Evolutionary conservation across 53 echinoderm and acorn worm species (phyloP).

Genomic region (Luidia sarsii): DNA sequence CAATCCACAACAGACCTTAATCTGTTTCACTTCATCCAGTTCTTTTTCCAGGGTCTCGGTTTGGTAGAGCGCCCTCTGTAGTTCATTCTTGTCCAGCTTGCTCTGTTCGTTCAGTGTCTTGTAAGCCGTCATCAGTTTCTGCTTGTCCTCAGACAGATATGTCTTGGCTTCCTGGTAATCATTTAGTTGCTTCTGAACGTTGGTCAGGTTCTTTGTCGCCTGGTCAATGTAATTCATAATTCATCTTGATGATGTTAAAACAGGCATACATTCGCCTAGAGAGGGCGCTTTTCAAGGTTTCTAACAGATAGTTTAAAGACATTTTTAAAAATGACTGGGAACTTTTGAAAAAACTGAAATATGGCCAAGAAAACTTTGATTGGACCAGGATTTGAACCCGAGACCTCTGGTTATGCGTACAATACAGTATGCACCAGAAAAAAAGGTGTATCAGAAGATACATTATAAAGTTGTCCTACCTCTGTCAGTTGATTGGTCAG

Average conservation of each 20-base stretch:
- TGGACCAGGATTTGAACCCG: too few relatives aligned
- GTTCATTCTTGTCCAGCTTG: constrained; percentile 23
- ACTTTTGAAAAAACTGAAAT: too few relatives aligned
- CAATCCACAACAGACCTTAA: constrained; percentile 3
- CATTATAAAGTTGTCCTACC: constrained; percentile 28
- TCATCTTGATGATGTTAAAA: background rate
- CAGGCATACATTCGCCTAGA: too few relatives aligned
- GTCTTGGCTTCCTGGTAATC: background rate
- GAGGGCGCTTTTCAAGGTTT: too few relatives aligned
- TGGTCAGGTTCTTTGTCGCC: constrained; percentile 22
- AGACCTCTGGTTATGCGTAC: too few relatives aligned
- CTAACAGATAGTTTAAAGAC: too few relatives aligned
- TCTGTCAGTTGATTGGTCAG: constrained; percentile 47
- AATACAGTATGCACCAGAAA: too few relatives aligned
- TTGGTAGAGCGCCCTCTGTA: constrained; percentile 36
- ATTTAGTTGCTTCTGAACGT: constrained; percentile 30
- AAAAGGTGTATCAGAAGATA: too few relatives aligned
- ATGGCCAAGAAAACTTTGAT: too few relatives aligned
- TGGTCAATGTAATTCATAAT: background rate
- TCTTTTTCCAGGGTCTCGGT: background rate
- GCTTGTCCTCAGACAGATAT: constrained; percentile 17
- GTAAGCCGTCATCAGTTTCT: constrained; percentile 8
- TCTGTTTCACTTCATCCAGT: constrained; percentile 32
- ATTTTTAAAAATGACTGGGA: too few relatives aligned
- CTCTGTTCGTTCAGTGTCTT: constrained; percentile 24